Base-by-base conservation (phyloP, 1,140 invertebrate species). In the Lordiphosa mommai region DNA sequence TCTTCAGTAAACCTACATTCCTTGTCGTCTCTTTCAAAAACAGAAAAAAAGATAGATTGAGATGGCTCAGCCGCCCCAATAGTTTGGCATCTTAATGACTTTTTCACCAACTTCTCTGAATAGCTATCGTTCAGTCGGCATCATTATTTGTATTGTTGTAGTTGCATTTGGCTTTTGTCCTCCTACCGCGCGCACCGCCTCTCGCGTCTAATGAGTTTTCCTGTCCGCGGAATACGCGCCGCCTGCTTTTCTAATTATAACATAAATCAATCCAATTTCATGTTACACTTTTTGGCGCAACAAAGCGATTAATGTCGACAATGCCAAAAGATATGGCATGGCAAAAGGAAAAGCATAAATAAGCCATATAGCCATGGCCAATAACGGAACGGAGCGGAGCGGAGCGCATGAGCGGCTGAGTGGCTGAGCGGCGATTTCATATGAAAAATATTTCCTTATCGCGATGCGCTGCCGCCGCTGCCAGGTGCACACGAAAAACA, bases 361-460 rank as follows among this genome's bases (percentile, higher is more conserved):
- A 82, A 82, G 76, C 61, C 76, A 80, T 80, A 63, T 48, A 71
- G 60, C 70, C 65, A 53, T 76, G 71, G 66, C 67, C 76, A 84
- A 82, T 82, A 84, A 84, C 72, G 67, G 72, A 84, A 60, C 50
- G 49, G 49, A 55, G 46, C 20, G 51, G 51, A 69, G 40, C 63
- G 48, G 46, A 70, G 27, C 20, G 41, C 41, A 23, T 27, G 60
- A 48, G 37, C 61, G 51, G 46, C 43, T 33, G 20, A 41, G 60
- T 56, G 61, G 44, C 55, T 38, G 59, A 52, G 61, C 61, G 56
- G 38, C 52, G 48, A 51, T 71, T 58, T 61, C 58, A 72, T 70
- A 67, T 80, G 67, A 57, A 76, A 80, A 77, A 84, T 84, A 84
- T 84, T 84, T 84, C 53, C 77, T 84, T 84, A 84, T 84, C 77